These are phyloP conservation scores for Papilio demoleus DNA, from an alignment of 2,888 invertebrate species.

Conservation along the genomic window DNA sequence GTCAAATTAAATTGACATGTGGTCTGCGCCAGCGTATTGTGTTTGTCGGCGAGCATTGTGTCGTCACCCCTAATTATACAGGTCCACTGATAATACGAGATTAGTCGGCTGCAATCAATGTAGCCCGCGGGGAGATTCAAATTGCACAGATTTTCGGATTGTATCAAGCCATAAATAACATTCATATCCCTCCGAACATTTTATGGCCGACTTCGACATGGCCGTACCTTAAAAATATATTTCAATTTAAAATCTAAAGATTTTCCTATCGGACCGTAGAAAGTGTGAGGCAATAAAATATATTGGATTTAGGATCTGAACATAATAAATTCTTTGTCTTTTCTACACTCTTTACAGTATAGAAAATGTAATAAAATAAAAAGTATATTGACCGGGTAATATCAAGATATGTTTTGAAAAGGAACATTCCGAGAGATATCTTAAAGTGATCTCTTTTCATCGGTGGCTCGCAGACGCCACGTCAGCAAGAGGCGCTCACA, in stretches of 20 bases:
- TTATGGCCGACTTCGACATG: constrained; percentile 19
- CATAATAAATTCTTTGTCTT: constrained; percentile 23
- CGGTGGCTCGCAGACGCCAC: constrained; percentile 68
- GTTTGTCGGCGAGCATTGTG: constrained; percentile 71
- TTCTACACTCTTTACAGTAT: constrained; percentile 21
- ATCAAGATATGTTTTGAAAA: constrained; percentile 65
- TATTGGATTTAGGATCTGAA: background rate
- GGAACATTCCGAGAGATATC: constrained; percentile 66
- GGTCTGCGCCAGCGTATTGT: constrained; percentile 79
- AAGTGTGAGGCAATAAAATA: constrained; percentile 28
- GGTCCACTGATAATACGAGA: constrained; percentile 70
- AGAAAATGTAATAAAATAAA: constrained; percentile 48
- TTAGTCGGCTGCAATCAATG: constrained; percentile 74
- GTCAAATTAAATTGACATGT: constrained; percentile 82
- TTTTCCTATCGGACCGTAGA: constrained; percentile 27
- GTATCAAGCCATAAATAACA: constrained; percentile 55
- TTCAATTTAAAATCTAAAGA: constrained; percentile 31
- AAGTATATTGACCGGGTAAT: constrained; percentile 66
- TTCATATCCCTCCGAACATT: constrained; percentile 30
- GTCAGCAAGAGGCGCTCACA: constrained; percentile 66
- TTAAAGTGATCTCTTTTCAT: constrained; percentile 75
- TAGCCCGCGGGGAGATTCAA: constrained; percentile 66
- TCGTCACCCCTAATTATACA: constrained; percentile 81
- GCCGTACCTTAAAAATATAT: constrained; percentile 28
- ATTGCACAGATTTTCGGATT: constrained; percentile 58